Percentiles rank a stretch among this genome's conserved stretches.
These are phyloP conservation scores for Antheraea yamamai DNA, from an alignment of 2,888 invertebrate species.

Conservation along the genomic window DNA sequence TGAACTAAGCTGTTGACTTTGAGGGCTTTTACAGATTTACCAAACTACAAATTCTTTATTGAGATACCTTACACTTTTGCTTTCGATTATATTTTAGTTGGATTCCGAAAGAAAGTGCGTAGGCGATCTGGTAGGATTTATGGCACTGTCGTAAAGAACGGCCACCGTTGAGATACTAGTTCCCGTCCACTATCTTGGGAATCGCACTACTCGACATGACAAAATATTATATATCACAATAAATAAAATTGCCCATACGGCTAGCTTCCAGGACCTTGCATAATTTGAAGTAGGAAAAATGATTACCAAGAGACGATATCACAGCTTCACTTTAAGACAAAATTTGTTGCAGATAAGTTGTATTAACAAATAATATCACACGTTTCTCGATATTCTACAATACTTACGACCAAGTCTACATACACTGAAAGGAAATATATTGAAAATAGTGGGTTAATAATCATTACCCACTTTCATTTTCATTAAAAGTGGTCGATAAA, in stretches of 20 bases:
- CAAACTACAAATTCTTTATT: no score
- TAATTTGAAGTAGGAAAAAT: background rate
- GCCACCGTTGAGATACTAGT: background rate
- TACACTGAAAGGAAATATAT: background rate
- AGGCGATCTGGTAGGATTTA: background rate
- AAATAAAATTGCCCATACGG: background rate
- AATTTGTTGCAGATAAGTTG: background rate
- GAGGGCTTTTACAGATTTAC: no score
- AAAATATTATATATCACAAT: background rate
- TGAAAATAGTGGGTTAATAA: background rate
- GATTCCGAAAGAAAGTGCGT: no score
- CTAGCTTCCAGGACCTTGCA: background rate
- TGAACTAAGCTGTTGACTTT: no score
- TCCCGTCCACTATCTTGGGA: background rate
- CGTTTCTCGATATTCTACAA: background rate
- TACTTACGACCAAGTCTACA: background rate
- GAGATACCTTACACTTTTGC: no score
- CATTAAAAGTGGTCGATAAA: background rate
- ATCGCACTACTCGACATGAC: background rate
- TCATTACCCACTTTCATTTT: background rate
- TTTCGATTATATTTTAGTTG: no score
- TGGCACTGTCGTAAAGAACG: background rate
- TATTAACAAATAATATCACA: background rate
- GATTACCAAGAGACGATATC: background rate
- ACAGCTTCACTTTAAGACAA: background rate